Percentiles rank a stretch among this genome's conserved stretches.
phyloP scores from a whole-genome alignment of 2,888 invertebrate genomes.

The Andrena camellia region DNA sequence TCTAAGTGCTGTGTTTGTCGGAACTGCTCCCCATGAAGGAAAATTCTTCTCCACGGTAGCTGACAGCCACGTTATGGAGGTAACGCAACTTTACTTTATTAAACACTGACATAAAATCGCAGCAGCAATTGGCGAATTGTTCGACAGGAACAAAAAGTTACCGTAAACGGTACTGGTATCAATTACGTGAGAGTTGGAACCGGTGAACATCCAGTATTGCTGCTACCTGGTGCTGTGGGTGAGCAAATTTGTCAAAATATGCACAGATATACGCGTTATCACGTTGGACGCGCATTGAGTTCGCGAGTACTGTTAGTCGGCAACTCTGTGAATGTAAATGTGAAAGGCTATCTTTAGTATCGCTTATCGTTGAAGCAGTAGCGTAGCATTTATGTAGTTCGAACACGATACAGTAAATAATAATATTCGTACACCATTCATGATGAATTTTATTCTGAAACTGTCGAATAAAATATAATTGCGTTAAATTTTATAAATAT shows the following conservation, averaged over 20 bases:
- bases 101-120: too few species aligned
- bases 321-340: not conserved
- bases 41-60: too few species aligned
- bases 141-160: conserved; percentile 88
- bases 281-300: too few species aligned
- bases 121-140: not conserved
- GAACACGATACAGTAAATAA: not conserved
- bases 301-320: not conserved
- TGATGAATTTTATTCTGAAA: not conserved
- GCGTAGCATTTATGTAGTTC: not conserved
- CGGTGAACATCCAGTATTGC: conserved; percentile 87
- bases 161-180: conserved; percentile 87
- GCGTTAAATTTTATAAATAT: too few species aligned
- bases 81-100: not conserved
- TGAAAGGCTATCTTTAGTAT: conserved; percentile 19
- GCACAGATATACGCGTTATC: too few species aligned
- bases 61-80: not conserved
- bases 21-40: too few species aligned
- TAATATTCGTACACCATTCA: not conserved
- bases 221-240: conserved; percentile 93
- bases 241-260: conserved; percentile 56
- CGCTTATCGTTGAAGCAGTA: not conserved
- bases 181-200: conserved; percentile 88
- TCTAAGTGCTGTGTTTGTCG: too few species aligned
- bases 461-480: too few species aligned